Conservation (phyloP, 1,140 invertebrate genomes). For the Diorhabda carinulata region DNA sequence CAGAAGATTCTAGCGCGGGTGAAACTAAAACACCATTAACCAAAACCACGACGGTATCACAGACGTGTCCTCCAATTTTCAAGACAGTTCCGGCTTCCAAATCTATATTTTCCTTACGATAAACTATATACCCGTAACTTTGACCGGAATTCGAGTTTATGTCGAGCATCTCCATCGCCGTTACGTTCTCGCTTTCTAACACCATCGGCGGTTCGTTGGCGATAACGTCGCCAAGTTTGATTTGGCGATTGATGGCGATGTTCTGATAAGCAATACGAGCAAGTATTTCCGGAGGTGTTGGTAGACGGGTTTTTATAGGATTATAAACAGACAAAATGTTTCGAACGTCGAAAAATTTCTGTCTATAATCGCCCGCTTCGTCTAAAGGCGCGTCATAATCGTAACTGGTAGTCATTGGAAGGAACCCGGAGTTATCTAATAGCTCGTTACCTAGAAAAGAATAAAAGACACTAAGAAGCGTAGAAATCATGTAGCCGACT, state of each 20-base stretch:
- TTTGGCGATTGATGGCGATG: conserved; percentile 32
- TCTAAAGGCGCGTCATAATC: conserved; percentile 54
- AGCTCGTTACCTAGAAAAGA: conserved; percentile 17
- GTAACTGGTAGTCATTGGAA: conserved; percentile 56
- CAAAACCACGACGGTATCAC: conserved; percentile 54
- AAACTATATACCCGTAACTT: conserved; percentile 58
- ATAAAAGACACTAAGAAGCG: background rate
- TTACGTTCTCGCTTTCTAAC: conserved; percentile 28
- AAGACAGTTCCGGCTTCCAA: conserved; percentile 40
- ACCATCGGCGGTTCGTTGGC: conserved; percentile 30
- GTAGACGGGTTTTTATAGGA: conserved; percentile 46
- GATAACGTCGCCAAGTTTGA: conserved; percentile 42
- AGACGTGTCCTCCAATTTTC: conserved; percentile 49
- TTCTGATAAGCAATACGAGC: conserved; percentile 40
- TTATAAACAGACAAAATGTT: conserved; percentile 44
- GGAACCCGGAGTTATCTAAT: conserved; percentile 39
- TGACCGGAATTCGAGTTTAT: conserved; percentile 56
- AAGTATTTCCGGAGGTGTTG: conserved; percentile 38
- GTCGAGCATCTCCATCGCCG: conserved; percentile 57
- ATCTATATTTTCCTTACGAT: conserved; percentile 43
- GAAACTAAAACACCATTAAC: conserved; percentile 48
- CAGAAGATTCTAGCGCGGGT: conserved; percentile 30
- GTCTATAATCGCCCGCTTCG: conserved; percentile 52
- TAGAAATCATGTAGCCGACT: background rate
- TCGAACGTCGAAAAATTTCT: conserved; percentile 47